Conservation (phyloP, 2,888 invertebrate species). For the Scaptomyza parva region DNA sequence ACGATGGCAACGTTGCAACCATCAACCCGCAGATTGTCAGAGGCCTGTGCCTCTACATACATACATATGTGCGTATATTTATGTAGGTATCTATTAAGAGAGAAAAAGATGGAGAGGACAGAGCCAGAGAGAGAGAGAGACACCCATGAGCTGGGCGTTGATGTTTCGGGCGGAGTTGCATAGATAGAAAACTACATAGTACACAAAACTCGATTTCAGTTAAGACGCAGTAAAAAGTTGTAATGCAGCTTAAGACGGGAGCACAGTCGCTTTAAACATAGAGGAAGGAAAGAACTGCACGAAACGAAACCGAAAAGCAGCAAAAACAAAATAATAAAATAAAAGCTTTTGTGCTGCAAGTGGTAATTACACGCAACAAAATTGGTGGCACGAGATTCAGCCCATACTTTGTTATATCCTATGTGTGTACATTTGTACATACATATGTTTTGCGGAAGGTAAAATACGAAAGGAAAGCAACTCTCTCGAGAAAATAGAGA, state of each 20-base stretch:
- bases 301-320: constrained; percentile 67
- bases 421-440: not conserved
- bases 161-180: constrained; percentile 78
- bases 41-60: constrained; percentile 39
- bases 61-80: constrained; percentile 5
- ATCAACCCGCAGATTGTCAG: constrained; percentile 71
- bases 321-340: constrained; percentile 27
- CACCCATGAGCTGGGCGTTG: constrained; percentile 72
- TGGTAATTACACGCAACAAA: constrained; percentile 77
- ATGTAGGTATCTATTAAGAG: constrained; percentile 10
- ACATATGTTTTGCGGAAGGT: constrained; percentile 5
- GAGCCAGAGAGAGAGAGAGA: constrained; percentile 23
- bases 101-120: constrained; percentile 15
- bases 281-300: constrained; percentile 78
- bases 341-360: constrained; percentile 66
- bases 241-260: constrained; percentile 81
- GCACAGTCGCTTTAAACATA: constrained; percentile 77
- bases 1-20: constrained; percentile 65
- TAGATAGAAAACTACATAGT: constrained; percentile 72
- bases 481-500: constrained; percentile 40
- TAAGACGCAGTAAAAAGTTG: constrained; percentile 81
- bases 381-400: constrained; percentile 63
- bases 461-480: constrained; percentile 25
- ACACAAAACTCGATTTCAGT: constrained; percentile 81
- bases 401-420: constrained; percentile 61